phyloP scores from a whole-genome alignment of 2,888 invertebrate species.

The Parthenolecanium corni region DNA sequence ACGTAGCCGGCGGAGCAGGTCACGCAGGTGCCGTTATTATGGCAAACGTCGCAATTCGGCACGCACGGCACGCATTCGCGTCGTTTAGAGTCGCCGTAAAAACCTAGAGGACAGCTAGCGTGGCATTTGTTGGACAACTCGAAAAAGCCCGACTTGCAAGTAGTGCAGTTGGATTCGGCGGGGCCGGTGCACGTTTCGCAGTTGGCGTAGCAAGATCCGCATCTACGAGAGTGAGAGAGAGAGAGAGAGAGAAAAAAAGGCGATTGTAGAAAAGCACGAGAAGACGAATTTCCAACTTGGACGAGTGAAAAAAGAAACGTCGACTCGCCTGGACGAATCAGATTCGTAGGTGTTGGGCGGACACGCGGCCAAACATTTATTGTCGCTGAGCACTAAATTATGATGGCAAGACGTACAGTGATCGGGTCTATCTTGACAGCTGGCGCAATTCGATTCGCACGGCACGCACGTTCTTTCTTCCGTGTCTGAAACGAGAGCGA shows the following conservation, averaged over 20 bases:
- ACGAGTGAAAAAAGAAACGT: no score
- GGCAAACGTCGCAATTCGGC: slow-evolving; percentile 63
- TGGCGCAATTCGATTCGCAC: slow-evolving; percentile 75
- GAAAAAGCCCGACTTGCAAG: slow-evolving; percentile 61
- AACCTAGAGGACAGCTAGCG: slow-evolving; percentile 55
- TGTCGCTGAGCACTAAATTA: slow-evolving; percentile 69
- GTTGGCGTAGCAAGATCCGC: slow-evolving; percentile 63
- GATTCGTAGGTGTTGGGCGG: slow-evolving; percentile 72
- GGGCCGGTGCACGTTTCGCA: slow-evolving; percentile 73
- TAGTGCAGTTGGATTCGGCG: slow-evolving; percentile 65
- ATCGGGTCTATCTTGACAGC: slow-evolving; percentile 70
- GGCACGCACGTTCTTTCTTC: slow-evolving; percentile 67
- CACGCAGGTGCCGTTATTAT: slow-evolving; percentile 56
- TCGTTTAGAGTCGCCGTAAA: slow-evolving; percentile 63
- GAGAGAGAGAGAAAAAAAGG: no score
- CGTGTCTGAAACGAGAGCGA: slow-evolving; percentile 43
- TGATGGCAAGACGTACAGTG: slow-evolving; percentile 80
- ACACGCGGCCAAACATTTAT: slow-evolving; percentile 72
- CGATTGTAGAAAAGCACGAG: no score
- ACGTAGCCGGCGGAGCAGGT: slow-evolving; percentile 64
- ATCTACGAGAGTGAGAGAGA: slow-evolving; percentile 42
- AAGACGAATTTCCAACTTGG: no score
- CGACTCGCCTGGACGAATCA: slow-evolving; percentile 58
- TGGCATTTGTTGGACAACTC: slow-evolving; percentile 61
- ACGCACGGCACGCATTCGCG: slow-evolving; percentile 70